Base-by-base conservation (phyloP, 2,113 vertebrate species). In the Rhombomys opimus region DNA sequence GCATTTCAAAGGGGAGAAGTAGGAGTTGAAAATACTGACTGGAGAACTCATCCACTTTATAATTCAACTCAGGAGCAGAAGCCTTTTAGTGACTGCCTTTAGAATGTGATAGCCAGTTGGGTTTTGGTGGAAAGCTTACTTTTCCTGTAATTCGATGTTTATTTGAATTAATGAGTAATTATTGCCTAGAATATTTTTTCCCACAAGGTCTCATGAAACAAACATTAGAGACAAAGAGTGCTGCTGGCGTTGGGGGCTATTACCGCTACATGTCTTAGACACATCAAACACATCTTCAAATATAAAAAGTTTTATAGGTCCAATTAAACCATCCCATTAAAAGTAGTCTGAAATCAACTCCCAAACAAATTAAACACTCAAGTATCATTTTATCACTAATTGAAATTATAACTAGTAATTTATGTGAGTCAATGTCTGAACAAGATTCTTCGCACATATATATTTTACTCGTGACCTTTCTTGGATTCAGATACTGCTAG, bases 281-380 rank as follows among this genome's bases (percentile, higher is more conserved):
- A 96, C 92, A 96, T 95, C 96, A 97, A 97, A 96, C 88, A 77
- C 80, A 90, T 96, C 20, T 89, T 92, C 77, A 92, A 77, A 85
- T 76, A 94, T 68, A 94, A 94, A 94, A 7, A 18, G 25, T 7
- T 94, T 96, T 95, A 97, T 88, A 68, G 92, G 35, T 68, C 32
- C 84, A 61, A 94, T n/a, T 94, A 92, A 94, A 17, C 75, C 20
- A 52, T 65, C 59, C n/a, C 30, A 23, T 97, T 46, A 97, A 96
- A 95, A 93, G 96, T 27, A 93, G 95, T 88, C 95, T 15, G 30
- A 30, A 20, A 93, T 23, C 2, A 92, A 87, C 87, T 96, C 27
- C 25, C 65, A 96, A 97, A n/a, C 95, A 95, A 92, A 97, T 97
- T 90, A 95, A 96, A 95, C 94, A 54, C 77, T 85, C 96, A 97